A percentile compares a stretch with the other conserved stretches of the same genome.
Evolutionary conservation across 2,888 invertebrate genomes (phyloP).

Genomic region (Lithodes maja): DNA sequence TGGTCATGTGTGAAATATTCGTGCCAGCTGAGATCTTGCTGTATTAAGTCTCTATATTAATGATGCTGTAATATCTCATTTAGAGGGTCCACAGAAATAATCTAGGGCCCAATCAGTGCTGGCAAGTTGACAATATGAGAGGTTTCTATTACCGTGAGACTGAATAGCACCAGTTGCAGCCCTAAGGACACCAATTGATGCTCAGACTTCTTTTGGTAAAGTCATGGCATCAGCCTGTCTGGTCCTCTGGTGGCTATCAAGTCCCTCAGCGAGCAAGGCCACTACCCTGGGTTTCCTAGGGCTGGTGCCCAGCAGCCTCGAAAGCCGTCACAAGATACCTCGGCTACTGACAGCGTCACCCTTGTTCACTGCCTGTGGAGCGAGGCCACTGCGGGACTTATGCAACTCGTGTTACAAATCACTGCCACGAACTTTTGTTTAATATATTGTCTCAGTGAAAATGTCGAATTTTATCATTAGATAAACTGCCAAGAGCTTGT

Average conservation of each 20-base stretch:
- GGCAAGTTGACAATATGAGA: constrained; percentile 37
- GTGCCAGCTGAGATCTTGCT: constrained; percentile 34
- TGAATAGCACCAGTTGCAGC: constrained; percentile 49
- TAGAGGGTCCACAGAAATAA: constrained; percentile 17
- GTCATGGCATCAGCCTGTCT: constrained; percentile 34
- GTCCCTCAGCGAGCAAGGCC: constrained; percentile 26
- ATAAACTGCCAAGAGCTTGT: constrained; percentile 67
- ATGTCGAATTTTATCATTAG: constrained; percentile 60
- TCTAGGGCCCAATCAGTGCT: background rate
- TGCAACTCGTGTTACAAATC: constrained; percentile 68
- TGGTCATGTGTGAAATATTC: constrained; percentile 17
- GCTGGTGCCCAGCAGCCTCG: background rate
- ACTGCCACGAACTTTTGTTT: constrained; percentile 65
- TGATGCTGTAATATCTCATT: constrained; percentile 28
- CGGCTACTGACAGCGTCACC: constrained; percentile 23
- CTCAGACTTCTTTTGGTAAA: constrained; percentile 39
- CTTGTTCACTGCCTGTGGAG: constrained; percentile 45
- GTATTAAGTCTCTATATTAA: constrained; percentile 23
- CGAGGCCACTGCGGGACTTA: constrained; percentile 62
- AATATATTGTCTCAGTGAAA: constrained; percentile 58
- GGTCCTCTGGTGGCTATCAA: constrained; percentile 32
- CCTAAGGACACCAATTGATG: constrained; percentile 59
- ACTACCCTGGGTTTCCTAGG: background rate
- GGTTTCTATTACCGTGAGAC: constrained; percentile 44
- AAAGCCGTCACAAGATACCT: background rate